Conservation (phyloP, 1,140 invertebrate species). For the Gyrodactylus salaris region DNA sequence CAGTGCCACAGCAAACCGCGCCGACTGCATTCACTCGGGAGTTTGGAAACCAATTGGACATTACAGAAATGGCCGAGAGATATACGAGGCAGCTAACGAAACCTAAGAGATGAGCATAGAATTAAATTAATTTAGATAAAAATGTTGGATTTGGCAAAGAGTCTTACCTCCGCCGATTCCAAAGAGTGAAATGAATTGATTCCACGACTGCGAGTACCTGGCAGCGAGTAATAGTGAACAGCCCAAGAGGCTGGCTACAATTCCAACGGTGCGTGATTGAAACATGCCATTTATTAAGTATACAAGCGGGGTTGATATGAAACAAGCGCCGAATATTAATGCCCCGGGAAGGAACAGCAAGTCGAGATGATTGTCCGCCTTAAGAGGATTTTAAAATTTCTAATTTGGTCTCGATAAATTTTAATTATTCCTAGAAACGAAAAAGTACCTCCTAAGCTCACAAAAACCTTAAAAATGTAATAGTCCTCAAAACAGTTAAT, state of each 20-base stretch:
- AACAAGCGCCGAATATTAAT: not conserved
- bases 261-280: not conserved
- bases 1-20: not conserved
- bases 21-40: not conserved
- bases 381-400: too few species aligned
- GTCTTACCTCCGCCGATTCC: not conserved
- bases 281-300: not conserved
- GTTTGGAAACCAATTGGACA: not conserved
- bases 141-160: not conserved
- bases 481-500: too few species aligned
- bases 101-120: not conserved
- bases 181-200: not conserved
- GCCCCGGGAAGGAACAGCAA: not conserved
- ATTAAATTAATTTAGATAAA: not conserved
- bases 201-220: not conserved
- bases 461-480: too few species aligned
- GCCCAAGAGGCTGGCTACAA: not conserved
- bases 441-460: too few species aligned
- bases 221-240: not conserved
- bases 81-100: not conserved
- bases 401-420: too few species aligned
- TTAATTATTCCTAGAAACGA: too few species aligned
- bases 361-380: not conserved
- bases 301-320: not conserved
- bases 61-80: not conserved